Evolutionary conservation across 2,113 vertebrate genomes (phyloP).

Genomic region (Isichthys henryi): DNA sequence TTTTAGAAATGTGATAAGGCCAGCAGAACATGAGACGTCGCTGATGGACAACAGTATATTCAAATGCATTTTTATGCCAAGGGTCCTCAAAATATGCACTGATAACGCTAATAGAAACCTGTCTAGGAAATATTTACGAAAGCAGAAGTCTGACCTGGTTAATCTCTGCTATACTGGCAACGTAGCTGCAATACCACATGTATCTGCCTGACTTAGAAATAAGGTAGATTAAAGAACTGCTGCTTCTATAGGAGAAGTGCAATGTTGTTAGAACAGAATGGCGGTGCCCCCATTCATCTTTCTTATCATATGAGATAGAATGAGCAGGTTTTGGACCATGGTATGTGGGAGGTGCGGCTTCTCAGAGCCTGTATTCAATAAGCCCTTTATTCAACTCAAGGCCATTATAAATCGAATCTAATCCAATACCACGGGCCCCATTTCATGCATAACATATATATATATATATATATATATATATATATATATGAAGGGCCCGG

Average conservation of each 20-base stretch:
- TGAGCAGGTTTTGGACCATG: not conserved
- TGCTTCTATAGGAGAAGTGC: not conserved
- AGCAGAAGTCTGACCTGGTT: not conserved
- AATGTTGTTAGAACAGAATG: not conserved
- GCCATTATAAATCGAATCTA: slow-evolving; percentile 6
- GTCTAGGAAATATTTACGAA: not conserved
- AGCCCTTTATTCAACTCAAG: not conserved
- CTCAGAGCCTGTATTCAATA: not conserved
- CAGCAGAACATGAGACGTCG: not conserved
- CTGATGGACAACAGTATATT: not conserved
- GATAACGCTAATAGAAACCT: not conserved
- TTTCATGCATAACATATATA: not conserved
- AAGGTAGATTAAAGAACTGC: not conserved
- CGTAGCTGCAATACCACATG: not conserved
- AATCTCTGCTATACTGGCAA: not conserved
- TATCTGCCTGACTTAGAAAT: not conserved
- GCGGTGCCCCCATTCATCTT: not conserved
- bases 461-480: too few species aligned
- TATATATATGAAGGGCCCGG: not conserved
- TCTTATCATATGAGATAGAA: not conserved
- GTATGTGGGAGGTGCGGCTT: not conserved
- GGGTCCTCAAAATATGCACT: not conserved
- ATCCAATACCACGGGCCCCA: not conserved
- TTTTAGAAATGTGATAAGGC: not conserved
- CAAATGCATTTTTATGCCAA: not conserved